Evolutionary conservation across 2,888 invertebrate species (phyloP), one percentile per base, ranked within the genome.

Genomic region (Muscina levida): DNA sequence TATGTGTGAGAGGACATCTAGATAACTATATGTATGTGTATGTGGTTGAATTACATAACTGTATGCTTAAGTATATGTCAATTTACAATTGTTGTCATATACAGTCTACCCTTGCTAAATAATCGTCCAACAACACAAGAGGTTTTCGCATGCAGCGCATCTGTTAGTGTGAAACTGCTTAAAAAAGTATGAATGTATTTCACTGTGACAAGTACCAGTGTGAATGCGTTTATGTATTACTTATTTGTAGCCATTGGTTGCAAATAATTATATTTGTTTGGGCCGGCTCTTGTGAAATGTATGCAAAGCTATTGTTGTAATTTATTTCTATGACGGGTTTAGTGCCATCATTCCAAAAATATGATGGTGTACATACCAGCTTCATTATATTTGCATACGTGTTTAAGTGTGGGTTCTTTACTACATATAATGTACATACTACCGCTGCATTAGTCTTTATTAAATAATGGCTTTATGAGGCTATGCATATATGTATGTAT

Each of bases 161-260:
- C n/a, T n/a, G n/a, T n/a, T n/a, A n/a, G n/a, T 31, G 31, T 31
- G 24, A 0, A 53, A 19, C 11, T 11, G 53, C 1, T 4, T 19
- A 24, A 24, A 2, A 0, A 24, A 26, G 31, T 66, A 24, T 6
- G 6, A n/a, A n/a, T n/a, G n/a, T n/a, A n/a, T n/a, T 22, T n/a
- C 53, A 10, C 44, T 13, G n/a, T n/a, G n/a, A n/a, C n/a, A n/a
- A n/a, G 59, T 62, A 37, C 19, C 6, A n/a, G 57, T 37, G 48
- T 70, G 10, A 56, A 59, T n/a, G 24, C 31, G 57, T 56, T 72
- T 68, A 56, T 22, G 68, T 56, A 71, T 79, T 31, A 31, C 53
- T 74, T 74, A 79, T 79, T 74, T 79, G 74, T 74, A 73, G 74
- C 74, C 78, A 74, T 74, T 79, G 78, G 78, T 79, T 79, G 74